A percentile compares a stretch with the other conserved stretches of the same genome.
Conservation (phyloP, 1,140 invertebrate genomes). For the Scaptomyza montana region DNA sequence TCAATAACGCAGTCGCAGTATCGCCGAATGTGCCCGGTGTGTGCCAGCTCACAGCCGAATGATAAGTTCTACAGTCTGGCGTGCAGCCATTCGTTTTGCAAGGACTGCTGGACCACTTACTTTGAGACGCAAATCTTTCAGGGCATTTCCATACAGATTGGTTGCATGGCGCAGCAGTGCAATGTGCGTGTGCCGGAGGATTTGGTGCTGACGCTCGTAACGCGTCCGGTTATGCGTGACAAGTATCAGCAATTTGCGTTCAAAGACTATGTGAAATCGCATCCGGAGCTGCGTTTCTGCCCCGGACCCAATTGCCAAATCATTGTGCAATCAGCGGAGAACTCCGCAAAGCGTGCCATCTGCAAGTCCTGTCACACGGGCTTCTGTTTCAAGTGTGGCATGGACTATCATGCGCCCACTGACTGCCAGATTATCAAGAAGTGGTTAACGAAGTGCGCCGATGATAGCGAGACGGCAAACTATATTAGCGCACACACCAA, state of each 20-base stretch:
- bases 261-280: conserved; percentile 97
- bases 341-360: conserved; percentile 82
- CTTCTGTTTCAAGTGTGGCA: conserved; percentile 94
- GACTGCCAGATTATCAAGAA: conserved; percentile 98
- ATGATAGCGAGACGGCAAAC: conserved; percentile 99
- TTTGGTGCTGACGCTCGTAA: conserved; percentile 94
- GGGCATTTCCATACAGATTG: conserved; percentile 91
- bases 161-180: conserved; percentile 98
- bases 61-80: conserved; percentile 91
- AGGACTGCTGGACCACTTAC: conserved; percentile 97
- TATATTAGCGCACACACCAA: conserved; percentile 99
- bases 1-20: conserved; percentile 32
- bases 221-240: conserved; percentile 91
- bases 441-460: conserved; percentile 99
- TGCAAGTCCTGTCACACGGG: conserved; percentile 85
- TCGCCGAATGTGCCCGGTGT: conserved; percentile 85
- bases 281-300: conserved; percentile 96
- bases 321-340: conserved; percentile 82
- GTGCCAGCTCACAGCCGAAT: conserved; percentile 85
- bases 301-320: conserved; percentile 97
- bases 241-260: conserved; percentile 98
- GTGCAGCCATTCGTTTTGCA: conserved; percentile 97
- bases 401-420: conserved; percentile 98
- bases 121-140: conserved; percentile 97
- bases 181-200: conserved; percentile 96